Evolutionary conservation across 2,797 vertebrate genomes (phyloP), one percentile per base, ranked within the genome.

Genomic region (Molossus alvarezi): DNA sequence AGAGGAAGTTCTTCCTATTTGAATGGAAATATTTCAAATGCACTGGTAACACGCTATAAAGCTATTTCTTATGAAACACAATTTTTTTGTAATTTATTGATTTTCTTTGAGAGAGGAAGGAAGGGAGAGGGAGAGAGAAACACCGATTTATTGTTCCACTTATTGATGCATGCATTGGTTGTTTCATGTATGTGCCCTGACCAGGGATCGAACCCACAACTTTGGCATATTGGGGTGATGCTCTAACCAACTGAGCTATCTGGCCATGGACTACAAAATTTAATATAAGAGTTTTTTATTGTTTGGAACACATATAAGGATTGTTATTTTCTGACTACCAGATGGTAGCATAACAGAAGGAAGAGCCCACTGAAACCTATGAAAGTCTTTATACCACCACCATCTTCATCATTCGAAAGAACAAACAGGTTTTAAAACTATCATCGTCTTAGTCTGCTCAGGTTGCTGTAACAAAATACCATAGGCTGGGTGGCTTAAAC

Each of bases 1-100:
- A 89, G 53, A 77, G 5, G 51, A 90, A 85, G 18, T 75, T 81
- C 17, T 67, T 88, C 45, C 37, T 23, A 0, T 82, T 67, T 67
- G 51, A 87, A 92, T 55, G 41, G n/a, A 88, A 72, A 88, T 90
- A 62, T 95, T 92, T 65, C 69, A 76, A 76, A 37, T 85, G 6
- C 20, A 45, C 29, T 77, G 10, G 33, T 5, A 75, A 48, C 48
- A 73, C 94, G 72, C 33, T 95, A 82, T 86, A 77, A 91, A 93
- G 8, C 48, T 91, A 11, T 86, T 92, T 79, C 58, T 90, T 83
- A 69, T 60, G 4, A 83, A 89, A 53, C 65, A 92, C 55, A 72
- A 60, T 57, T 18, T 65, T 65, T 60, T n/a, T 4, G 0, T 8
- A 65, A 65, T n/a, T n/a, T 29, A 65, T 8, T 58, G 7, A 65